Evolutionary conservation across 1,140 invertebrate species (phyloP), one percentile per base, ranked within the genome.

Genomic region (Halictus rubicundus): DNA sequence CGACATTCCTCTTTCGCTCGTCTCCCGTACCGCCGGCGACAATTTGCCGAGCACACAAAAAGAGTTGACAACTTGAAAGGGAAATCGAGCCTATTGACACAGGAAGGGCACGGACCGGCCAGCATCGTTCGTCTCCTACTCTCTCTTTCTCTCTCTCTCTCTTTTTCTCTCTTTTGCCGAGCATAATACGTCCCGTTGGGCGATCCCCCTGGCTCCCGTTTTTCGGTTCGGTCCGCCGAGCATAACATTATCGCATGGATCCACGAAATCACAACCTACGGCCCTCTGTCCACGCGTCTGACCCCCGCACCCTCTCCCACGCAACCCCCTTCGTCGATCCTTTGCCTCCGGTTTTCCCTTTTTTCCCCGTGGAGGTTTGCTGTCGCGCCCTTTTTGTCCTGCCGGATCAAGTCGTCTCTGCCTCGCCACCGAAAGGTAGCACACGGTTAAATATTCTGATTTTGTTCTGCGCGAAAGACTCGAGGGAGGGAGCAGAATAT

Each of bases 51-150:
- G 89, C 86, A 93, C 87, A 93, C 91, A 93, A 92, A 93, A 93
- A 93, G 92, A 92, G 91, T 92, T 93, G 92, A 91, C 91, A 92
- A 93, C 91, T 92, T 93, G 91, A 93, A 93, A 93, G 92, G 92
- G 92, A 93, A 93, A 93, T 93, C 87, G 92, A 93, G 92, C 91
- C 91, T 93, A 92, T 93, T 93, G 92, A 93, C 92, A 92, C 86
- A 91, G 80, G 84, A 87, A 88, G 85, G 84, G 79, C 81, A 81
- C 69, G 73, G 77, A 80, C 73, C 61, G 74, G 66, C 61, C 70
- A 75, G 68, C 78, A 52, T 4, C 42, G 57, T 78, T 57, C 68
- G 70, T 77, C 59, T 74, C 63, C 78, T 80, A 68, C 64, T 78
- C 74, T 77, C 59, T 74, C 63, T 72, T 76, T 72, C 9, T 46